Percentiles rank a stretch among this genome's conserved stretches.
Conservation (phyloP, 1,140 invertebrate genomes). For the Neodiprion pinetum region DNA sequence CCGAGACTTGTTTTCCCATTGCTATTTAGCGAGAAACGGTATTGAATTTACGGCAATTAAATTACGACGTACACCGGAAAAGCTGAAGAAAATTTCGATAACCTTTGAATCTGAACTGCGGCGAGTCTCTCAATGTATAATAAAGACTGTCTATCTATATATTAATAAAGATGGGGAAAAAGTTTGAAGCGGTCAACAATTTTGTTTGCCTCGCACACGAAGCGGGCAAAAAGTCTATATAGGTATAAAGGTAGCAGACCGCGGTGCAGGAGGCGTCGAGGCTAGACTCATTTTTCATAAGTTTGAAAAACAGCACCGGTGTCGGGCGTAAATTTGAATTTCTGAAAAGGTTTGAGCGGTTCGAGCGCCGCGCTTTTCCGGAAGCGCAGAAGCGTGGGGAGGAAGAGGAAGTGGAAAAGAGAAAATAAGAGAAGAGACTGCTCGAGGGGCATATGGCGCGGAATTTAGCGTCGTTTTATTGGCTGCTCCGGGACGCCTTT, state of each 20-base stretch:
- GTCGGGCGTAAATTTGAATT: conserved; percentile 59
- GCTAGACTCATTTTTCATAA: conserved; percentile 59
- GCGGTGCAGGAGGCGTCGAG: conserved; percentile 17
- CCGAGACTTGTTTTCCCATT: no score
- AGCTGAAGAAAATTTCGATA: no score
- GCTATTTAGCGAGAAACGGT: no score
- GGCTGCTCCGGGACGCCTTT: conserved; percentile 12
- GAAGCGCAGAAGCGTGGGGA: neutral
- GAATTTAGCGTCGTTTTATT: conserved; percentile 52
- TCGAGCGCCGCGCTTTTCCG: conserved; percentile 21
- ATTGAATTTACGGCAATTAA: no score
- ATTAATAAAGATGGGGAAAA: conserved; percentile 8
- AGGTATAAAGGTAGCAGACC: neutral
- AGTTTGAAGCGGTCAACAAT: conserved; percentile 43
- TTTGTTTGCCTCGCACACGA: conserved; percentile 38
- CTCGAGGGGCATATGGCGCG: conserved; percentile 51
- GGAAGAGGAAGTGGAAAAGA: neutral
- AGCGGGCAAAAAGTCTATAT: no score
- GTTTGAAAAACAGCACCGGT: conserved; percentile 53
- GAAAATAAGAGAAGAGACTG: neutral
- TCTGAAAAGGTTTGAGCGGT: conserved; percentile 32
- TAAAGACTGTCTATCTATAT: conserved; percentile 29
- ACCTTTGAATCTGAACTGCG: no score
- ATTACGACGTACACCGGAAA: no score
- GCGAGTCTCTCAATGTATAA: conserved; percentile 31